These are phyloP conservation scores for Mythimna impura DNA, from an alignment of 2,888 invertebrate species.

Conservation along the genomic window DNA sequence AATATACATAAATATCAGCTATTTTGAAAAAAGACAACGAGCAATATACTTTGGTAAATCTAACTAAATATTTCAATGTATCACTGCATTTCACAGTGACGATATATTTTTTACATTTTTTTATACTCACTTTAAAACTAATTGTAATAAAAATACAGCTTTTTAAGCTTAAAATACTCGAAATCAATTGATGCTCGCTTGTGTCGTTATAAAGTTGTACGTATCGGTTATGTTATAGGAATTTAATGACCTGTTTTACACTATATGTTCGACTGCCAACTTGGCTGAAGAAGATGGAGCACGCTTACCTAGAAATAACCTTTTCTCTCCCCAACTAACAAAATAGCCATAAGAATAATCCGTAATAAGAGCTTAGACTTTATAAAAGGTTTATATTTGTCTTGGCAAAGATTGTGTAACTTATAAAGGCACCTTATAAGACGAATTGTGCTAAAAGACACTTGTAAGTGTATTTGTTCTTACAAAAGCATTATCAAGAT, in stretches of 20 bases:
- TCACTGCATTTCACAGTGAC: background rate
- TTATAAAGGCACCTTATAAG: too few relatives aligned
- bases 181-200: background rate
- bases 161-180: constrained; percentile 7
- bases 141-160: constrained; percentile 22
- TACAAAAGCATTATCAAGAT: too few relatives aligned
- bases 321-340: too few relatives aligned
- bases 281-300: background rate
- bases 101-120: constrained; percentile 30
- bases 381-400: too few relatives aligned
- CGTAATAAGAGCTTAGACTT: too few relatives aligned
- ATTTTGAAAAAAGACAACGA: background rate
- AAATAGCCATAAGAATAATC: too few relatives aligned
- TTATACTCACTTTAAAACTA: constrained; percentile 20
- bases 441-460: too few relatives aligned
- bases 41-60: background rate
- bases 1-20: background rate
- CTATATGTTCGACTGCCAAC: background rate
- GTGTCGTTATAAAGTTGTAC: background rate
- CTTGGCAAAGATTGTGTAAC: too few relatives aligned
- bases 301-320: background rate
- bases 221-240: too few relatives aligned
- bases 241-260: background rate
- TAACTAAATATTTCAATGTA: background rate
- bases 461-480: too few relatives aligned